Conservation (phyloP, 1,140 invertebrate species). For the Zaprionus kolodkinae region DNA sequence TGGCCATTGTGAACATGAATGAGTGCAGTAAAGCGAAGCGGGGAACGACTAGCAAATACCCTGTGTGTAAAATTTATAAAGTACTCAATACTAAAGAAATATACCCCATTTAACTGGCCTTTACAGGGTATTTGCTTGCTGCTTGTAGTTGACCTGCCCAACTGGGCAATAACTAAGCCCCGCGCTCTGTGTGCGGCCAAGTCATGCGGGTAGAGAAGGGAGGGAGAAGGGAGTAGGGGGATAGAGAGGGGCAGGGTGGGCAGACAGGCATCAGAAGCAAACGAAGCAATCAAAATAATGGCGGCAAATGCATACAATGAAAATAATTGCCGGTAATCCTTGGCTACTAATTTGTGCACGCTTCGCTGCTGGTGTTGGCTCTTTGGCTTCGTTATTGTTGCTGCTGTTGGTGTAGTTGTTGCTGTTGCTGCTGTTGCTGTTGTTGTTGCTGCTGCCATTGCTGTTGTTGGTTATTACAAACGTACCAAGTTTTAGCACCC, state of each 20-base stretch:
- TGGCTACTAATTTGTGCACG: constrained; percentile 70
- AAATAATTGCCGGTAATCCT: constrained; percentile 81
- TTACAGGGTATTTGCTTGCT: constrained; percentile 9
- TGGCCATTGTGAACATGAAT: constrained; percentile 19
- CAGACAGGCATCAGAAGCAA: constrained; percentile 55
- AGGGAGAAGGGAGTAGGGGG: background rate
- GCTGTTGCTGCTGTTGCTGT: background rate
- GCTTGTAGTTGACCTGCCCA: constrained; percentile 21
- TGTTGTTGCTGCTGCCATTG: constrained; percentile 10
- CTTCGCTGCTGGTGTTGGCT: constrained; percentile 44
- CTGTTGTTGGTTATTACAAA: constrained; percentile 59
- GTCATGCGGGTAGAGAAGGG: background rate
- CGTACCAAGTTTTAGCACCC: constrained; percentile 44
- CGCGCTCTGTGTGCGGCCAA: background rate
- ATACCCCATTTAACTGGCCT: background rate
- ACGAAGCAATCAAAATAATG: constrained; percentile 79
- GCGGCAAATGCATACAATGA: constrained; percentile 75
- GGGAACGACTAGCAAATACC: background rate
- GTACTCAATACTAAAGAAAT: background rate
- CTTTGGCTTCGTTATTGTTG: constrained; percentile 35
- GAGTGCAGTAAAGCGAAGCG: constrained; percentile 31
- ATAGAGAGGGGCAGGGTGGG: background rate
- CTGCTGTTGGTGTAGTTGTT: constrained; percentile 12
- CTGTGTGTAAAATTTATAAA: background rate
- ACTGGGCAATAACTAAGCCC: constrained; percentile 29